Conservation (phyloP, 1,140 invertebrate genomes). For the Scylla paramamosain region DNA sequence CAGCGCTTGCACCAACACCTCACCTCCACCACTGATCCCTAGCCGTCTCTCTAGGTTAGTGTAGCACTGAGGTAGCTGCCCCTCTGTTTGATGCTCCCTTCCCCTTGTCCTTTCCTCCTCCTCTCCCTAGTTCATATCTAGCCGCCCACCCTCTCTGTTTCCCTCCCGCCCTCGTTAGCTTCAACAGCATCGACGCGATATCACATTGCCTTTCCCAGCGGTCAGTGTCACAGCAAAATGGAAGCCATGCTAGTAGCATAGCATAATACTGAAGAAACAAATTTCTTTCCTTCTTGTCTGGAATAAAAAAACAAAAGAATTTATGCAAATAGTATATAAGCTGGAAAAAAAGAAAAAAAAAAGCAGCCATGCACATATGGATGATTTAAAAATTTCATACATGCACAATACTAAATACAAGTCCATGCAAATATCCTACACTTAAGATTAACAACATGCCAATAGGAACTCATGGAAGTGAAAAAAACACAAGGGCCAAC, state of each 20-base stretch:
- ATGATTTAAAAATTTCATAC: slow-evolving; percentile 30
- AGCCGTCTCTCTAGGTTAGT: slow-evolving; percentile 74
- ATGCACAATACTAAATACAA: slow-evolving; percentile 49
- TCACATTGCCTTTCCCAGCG: slow-evolving; percentile 76
- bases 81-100: slow-evolving; percentile 72
- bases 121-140: slow-evolving; percentile 75
- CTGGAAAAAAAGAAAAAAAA: slow-evolving; percentile 64
- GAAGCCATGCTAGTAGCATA: slow-evolving; percentile 74
- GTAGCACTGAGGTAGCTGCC: slow-evolving; percentile 67
- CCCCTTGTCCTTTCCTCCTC: slow-evolving; percentile 52
- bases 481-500: background rate
- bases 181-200: slow-evolving; percentile 76
- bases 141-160: slow-evolving; percentile 70
- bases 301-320: slow-evolving; percentile 71
- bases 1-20: slow-evolving; percentile 66
- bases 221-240: slow-evolving; percentile 74
- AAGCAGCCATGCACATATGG: slow-evolving; percentile 50
- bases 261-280: slow-evolving; percentile 67
- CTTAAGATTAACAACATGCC: slow-evolving; percentile 30
- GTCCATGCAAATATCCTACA: slow-evolving; percentile 52
- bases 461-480: background rate
- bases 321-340: slow-evolving; percentile 68
- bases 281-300: slow-evolving; percentile 63
- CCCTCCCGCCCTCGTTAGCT: slow-evolving; percentile 74
- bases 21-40: slow-evolving; percentile 70